These are phyloP conservation scores for Oryctes rhinoceros DNA, from an alignment of 1,140 invertebrate species.

Conservation along the genomic window DNA sequence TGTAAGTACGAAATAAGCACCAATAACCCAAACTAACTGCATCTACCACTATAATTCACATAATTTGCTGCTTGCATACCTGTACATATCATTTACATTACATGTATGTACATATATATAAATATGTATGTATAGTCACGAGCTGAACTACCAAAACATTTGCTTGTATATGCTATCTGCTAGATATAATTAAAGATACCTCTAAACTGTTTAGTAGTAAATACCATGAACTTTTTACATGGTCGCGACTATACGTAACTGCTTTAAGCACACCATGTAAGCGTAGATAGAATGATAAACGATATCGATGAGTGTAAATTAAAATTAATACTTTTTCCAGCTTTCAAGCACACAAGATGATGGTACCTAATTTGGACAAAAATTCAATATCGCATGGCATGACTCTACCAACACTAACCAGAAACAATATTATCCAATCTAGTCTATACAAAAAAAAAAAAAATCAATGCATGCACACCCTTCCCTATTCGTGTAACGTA, in stretches of 20 bases:
- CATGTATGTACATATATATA: not conserved
- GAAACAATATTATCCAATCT: not conserved
- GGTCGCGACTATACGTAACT: no score
- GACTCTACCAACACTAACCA: not conserved
- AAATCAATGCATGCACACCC: conserved; percentile 21
- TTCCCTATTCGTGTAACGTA: conserved; percentile 7
- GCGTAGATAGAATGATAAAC: not conserved
- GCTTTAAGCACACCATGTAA: conserved; percentile 12
- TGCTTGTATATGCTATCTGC: no score
- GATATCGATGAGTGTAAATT: conserved; percentile 1
- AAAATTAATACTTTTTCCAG: conserved; percentile 35
- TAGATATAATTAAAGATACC: no score
- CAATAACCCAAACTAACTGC: not conserved
- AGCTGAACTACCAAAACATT: no score
- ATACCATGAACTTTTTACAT: no score
- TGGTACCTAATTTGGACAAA: conserved; percentile 30
- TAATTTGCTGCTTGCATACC: no score
- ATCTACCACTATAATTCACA: not conserved
- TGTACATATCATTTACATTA: conserved; percentile 32
- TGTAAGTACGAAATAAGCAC: conserved; percentile 27
- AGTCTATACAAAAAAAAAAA: not conserved
- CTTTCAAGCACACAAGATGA: conserved; percentile 32
- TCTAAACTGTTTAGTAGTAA: no score
- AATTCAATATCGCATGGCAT: conserved; percentile 20
- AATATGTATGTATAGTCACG: no score